Evolutionary conservation across 2,113 vertebrate genomes (phyloP).

Genomic region (Clarias batrachus): DNA sequence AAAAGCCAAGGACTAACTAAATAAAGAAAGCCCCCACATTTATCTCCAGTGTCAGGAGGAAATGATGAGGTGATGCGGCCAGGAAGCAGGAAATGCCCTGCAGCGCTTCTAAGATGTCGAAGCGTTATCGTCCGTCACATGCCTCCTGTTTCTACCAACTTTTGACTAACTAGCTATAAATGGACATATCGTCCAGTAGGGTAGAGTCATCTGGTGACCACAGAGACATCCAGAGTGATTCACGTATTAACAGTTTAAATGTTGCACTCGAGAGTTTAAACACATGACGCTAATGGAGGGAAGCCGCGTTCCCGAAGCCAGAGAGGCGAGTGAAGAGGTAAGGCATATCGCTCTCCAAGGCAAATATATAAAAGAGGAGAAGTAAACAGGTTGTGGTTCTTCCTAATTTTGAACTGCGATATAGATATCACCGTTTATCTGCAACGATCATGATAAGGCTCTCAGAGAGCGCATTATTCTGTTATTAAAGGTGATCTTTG

Average conservation of each 20-base stretch:
- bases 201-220: conserved; percentile 1
- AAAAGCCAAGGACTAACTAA: neutral
- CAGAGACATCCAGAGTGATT: neutral
- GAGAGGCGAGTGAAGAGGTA: conserved; percentile 12
- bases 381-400: too few relatives aligned
- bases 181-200: conserved; percentile 6
- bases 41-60: conserved; percentile 23
- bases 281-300: conserved; percentile 38
- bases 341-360: neutral
- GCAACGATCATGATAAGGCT: too few relatives aligned
- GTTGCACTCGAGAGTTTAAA: neutral
- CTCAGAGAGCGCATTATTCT: too few relatives aligned
- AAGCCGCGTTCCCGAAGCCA: conserved; percentile 2
- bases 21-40: neutral
- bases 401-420: neutral
- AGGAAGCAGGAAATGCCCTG: conserved; percentile 36
- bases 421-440: neutral
- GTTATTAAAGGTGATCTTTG: too few relatives aligned
- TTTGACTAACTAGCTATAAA: conserved; percentile 37
- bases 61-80: conserved; percentile 35
- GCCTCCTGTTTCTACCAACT: neutral
- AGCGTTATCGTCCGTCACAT: conserved; percentile 31
- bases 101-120: neutral
- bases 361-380: neutral
- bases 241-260: neutral